Evolutionary conservation across 2,888 invertebrate species (phyloP).

Genomic region (Hydrotaea cyrtoneurina): DNA sequence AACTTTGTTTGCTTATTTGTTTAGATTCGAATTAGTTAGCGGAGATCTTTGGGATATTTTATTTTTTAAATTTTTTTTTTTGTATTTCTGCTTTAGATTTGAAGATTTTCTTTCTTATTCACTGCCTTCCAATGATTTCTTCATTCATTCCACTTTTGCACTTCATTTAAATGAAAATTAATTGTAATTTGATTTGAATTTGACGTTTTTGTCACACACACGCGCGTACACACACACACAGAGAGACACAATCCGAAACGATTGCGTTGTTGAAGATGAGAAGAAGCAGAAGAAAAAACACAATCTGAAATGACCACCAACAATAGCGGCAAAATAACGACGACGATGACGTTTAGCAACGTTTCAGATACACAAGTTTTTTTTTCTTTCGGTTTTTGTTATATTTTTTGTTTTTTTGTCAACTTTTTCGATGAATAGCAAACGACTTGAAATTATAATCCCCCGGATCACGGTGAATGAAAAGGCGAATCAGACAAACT

Average conservation of each 20-base stretch:
- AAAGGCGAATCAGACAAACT: background rate
- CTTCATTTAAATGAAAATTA: constrained; percentile 65
- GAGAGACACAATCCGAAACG: background rate
- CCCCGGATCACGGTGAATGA: constrained; percentile 11
- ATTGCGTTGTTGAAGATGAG: no score
- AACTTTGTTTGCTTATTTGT: background rate
- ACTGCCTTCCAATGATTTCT: constrained; percentile 13
- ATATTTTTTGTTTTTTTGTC: background rate
- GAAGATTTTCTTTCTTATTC: constrained; percentile 18
- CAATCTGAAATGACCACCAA: background rate
- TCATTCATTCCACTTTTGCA: constrained; percentile 41
- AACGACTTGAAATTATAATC: constrained; percentile 17
- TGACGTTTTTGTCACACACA: constrained; percentile 44
- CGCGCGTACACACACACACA: constrained; percentile 29
- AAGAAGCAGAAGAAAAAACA: background rate
- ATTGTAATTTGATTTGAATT: constrained; percentile 66
- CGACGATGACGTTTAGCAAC: constrained; percentile 48
- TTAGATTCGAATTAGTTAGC: background rate
- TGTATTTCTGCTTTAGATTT: background rate
- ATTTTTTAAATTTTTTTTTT: constrained; percentile 1
- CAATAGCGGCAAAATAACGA: background rate
- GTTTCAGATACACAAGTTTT: constrained; percentile 45
- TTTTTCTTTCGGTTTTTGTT: background rate
- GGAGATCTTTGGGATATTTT: constrained; percentile 11
- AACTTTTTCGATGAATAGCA: constrained; percentile 19